Evolutionary conservation across 2,888 invertebrate species (phyloP).

Genomic region (Ceraclea dissimilis): DNA sequence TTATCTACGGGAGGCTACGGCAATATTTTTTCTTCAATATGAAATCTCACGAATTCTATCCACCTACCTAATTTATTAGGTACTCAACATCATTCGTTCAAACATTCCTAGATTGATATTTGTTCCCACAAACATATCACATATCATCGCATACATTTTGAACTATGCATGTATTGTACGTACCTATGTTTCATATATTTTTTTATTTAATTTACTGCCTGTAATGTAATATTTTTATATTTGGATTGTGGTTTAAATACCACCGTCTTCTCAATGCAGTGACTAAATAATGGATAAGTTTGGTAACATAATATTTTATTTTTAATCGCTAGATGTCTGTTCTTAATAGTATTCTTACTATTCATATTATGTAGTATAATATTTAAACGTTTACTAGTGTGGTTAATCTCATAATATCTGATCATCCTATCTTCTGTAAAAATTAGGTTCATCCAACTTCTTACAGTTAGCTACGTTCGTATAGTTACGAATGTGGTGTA

Average conservation of each 20-base stretch:
- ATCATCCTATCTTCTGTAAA: too few species aligned
- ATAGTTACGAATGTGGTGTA: too few species aligned
- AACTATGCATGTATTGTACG: neutral
- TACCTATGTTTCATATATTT: neutral
- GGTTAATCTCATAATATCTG: neutral
- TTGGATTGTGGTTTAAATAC: too few species aligned
- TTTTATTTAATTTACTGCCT: neutral
- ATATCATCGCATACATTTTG: neutral
- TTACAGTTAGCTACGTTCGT: too few species aligned
- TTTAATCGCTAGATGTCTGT: too few species aligned
- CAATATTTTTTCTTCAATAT: too few species aligned
- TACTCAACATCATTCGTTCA: neutral
- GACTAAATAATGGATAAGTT: too few species aligned
- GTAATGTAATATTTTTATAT: constrained; percentile 1
- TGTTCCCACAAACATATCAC: neutral
- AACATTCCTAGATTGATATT: constrained; percentile 2
- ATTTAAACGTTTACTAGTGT: neutral
- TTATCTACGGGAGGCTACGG: too few species aligned
- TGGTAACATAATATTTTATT: too few species aligned
- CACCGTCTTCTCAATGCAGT: too few species aligned
- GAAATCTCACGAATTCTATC: too few species aligned
- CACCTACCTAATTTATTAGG: neutral
- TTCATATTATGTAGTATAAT: neutral
- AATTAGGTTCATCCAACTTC: too few species aligned
- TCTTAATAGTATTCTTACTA: neutral